A percentile compares a stretch with the other conserved stretches of the same genome.
Evolutionary conservation across 2,888 invertebrate species (phyloP).

Genomic region (Clanis bilineata): DNA sequence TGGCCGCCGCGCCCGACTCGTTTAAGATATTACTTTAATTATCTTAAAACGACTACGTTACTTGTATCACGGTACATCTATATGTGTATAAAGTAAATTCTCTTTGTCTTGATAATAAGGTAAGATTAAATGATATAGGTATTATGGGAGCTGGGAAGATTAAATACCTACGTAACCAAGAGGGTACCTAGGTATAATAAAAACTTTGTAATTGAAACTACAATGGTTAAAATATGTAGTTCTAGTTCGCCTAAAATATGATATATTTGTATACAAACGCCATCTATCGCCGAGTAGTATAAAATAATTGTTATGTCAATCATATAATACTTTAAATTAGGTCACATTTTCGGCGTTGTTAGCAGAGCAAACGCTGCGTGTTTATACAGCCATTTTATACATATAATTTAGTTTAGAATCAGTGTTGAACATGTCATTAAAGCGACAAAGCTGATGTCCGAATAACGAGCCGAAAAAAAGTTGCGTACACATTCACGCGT

Average conservation of each 20-base stretch:
- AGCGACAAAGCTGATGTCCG: conserved; percentile 52
- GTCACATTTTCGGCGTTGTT: conserved; percentile 1
- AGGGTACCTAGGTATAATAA: background rate
- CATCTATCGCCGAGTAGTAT: conserved; percentile 39
- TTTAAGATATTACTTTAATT: conserved; percentile 50
- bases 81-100: background rate
- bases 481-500: conserved; percentile 64
- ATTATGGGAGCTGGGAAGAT: background rate
- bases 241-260: background rate
- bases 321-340: background rate
- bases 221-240: background rate
- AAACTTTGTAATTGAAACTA: background rate
- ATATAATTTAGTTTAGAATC: conserved; percentile 15
- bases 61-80: background rate
- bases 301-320: conserved; percentile 10
- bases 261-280: conserved; percentile 29
- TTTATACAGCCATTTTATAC: conserved; percentile 13
- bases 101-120: background rate
- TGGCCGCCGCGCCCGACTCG: conserved; percentile 51
- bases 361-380: background rate
- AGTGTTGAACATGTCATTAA: conserved; percentile 34
- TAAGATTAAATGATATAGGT: background rate
- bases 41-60: conserved; percentile 30
- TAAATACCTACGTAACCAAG: background rate
- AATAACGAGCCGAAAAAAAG: conserved; percentile 65